phyloP scores from a whole-genome alignment of 2,888 invertebrate genomes.

The Cephalotes varians region DNA sequence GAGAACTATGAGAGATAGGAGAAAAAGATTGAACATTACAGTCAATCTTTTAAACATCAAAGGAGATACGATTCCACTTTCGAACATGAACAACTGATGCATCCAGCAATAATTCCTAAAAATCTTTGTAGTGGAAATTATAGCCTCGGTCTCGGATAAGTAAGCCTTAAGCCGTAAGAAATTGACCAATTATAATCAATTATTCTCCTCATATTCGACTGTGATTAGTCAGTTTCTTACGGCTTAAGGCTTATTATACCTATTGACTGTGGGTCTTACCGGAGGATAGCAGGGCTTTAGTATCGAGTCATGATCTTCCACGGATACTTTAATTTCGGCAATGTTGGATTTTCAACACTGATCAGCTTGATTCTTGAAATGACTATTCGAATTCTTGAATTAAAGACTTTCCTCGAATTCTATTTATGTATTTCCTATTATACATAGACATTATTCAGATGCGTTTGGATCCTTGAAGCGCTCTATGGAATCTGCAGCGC shows the following conservation, averaged over 20 bases:
- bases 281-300: too few relatives aligned
- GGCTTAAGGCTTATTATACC: too few relatives aligned
- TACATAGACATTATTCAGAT: neutral
- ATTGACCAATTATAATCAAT: too few relatives aligned
- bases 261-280: too few relatives aligned
- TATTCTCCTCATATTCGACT: too few relatives aligned
- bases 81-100: neutral
- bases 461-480: neutral
- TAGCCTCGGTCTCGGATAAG: too few relatives aligned
- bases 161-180: too few relatives aligned
- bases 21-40: slow-evolving; percentile 36
- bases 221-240: too few relatives aligned
- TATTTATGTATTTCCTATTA: neutral
- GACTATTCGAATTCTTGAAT: neutral
- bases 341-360: neutral
- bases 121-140: too few relatives aligned
- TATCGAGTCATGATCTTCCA: too few relatives aligned
- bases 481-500: neutral
- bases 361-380: neutral
- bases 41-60: neutral
- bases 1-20: slow-evolving; percentile 10
- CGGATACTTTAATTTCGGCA: too few relatives aligned
- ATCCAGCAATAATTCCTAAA: neutral
- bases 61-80: neutral
- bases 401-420: neutral